These are phyloP conservation scores for Antennarius striatus DNA, from an alignment of 2,113 vertebrate genomes.

Conservation along the genomic window DNA sequence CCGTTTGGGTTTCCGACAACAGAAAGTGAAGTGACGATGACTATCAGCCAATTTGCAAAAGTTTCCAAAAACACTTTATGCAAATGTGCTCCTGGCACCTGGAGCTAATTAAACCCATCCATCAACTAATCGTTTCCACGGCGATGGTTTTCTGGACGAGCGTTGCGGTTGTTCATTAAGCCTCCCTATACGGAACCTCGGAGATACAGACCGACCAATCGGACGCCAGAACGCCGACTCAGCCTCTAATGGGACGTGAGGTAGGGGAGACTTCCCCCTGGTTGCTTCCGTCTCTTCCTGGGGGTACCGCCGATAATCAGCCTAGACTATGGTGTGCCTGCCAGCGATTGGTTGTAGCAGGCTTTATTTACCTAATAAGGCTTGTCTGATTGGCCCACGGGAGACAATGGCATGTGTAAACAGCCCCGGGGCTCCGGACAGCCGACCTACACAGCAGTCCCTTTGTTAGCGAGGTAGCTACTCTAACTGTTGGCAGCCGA, in stretches of 20 bases:
- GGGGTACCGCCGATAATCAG: constrained; percentile 57
- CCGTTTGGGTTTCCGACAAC: constrained; percentile 1
- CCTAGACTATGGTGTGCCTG: constrained; percentile 38
- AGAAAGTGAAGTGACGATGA: constrained; percentile 6
- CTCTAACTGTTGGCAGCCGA: constrained; percentile 60
- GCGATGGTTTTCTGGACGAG: no score
- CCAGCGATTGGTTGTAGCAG: constrained; percentile 51
- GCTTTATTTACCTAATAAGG: constrained; percentile 67
- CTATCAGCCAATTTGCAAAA: constrained; percentile 37
- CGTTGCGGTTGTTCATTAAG: no score
- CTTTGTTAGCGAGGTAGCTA: constrained; percentile 61
- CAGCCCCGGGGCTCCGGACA: constrained; percentile 61
- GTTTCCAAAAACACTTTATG: constrained; percentile 22
- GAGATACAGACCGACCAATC: no score
- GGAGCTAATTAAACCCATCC: neutral
- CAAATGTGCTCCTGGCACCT: constrained; percentile 19
- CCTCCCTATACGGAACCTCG: no score
- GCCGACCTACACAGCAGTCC: constrained; percentile 60
- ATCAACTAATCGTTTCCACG: neutral
- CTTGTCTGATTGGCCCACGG: constrained; percentile 68
- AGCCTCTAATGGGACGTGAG: constrained; percentile 46
- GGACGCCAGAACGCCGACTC: neutral
- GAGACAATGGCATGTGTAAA: constrained; percentile 70
- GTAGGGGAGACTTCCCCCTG: constrained; percentile 47
- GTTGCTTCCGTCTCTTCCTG: constrained; percentile 53